These are phyloP conservation scores for Gnathonemus echidnorhynchus DNA, from an alignment of 2,113 vertebrate species.

Conservation along the genomic window DNA sequence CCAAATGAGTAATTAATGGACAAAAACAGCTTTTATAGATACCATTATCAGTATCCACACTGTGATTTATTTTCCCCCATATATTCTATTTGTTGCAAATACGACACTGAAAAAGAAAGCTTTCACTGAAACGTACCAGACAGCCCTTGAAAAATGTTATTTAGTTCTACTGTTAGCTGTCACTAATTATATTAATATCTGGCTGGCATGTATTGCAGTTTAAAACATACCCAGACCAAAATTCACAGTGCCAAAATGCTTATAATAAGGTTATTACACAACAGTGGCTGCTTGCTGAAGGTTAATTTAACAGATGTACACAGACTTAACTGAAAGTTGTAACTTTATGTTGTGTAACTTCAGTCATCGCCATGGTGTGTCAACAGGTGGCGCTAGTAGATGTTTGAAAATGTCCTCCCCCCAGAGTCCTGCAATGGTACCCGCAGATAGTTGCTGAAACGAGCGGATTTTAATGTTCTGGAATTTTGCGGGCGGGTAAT, in stretches of 20 bases:
- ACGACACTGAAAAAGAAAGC: not conserved
- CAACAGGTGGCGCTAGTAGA: not conserved
- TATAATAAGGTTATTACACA: not conserved
- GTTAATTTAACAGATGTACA: not conserved
- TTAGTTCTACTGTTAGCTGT: not conserved
- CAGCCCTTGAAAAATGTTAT: not conserved
- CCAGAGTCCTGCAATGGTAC: not conserved
- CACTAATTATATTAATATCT: not conserved
- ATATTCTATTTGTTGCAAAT: not conserved
- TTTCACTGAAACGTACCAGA: not conserved
- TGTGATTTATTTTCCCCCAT: not conserved
- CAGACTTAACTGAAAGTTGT: not conserved
- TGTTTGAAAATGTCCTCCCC: not conserved
- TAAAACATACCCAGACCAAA: not conserved
- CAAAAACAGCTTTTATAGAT: not conserved
- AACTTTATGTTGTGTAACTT: not conserved
- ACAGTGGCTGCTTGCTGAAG: not conserved
- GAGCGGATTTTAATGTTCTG: too few relatives aligned
- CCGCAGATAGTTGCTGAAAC: too few relatives aligned
- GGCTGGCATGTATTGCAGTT: not conserved
- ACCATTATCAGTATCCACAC: not conserved
- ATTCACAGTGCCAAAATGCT: not conserved
- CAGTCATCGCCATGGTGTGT: not conserved
- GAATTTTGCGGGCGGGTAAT: too few relatives aligned
- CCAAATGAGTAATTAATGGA: not conserved